Evolutionary conservation across 1,140 invertebrate species (phyloP).

Genomic region (Panagrolaimus sp.): DNA sequence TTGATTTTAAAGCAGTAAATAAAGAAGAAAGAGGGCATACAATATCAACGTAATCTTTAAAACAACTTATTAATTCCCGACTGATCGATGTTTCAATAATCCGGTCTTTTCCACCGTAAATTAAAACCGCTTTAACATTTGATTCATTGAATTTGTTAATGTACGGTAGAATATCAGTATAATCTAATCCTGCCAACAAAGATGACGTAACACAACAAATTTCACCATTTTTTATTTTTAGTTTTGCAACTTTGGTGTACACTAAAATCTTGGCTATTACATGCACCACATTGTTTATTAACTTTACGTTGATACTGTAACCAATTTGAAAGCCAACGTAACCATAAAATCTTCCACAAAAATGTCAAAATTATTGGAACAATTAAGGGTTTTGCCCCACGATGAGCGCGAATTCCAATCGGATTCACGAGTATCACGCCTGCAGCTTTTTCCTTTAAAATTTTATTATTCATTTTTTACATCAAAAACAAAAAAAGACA

Average conservation of each 20-base stretch:
- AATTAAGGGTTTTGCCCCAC: conserved; percentile 28
- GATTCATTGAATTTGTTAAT: conserved; percentile 28
- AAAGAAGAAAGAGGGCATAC: conserved; percentile 22
- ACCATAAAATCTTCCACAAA: conserved; percentile 11
- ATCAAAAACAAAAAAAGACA: conserved; percentile 22
- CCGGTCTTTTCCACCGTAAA: conserved; percentile 34
- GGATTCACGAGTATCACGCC: conserved; percentile 32
- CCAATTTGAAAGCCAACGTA: conserved; percentile 20
- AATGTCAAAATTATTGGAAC: conserved; percentile 20
- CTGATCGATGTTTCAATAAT: conserved; percentile 31
- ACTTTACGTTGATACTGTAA: background rate
- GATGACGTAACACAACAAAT: background rate
- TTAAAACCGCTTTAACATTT: conserved; percentile 23
- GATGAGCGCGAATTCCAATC: conserved; percentile 36
- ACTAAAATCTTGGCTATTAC: background rate
- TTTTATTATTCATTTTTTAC: background rate
- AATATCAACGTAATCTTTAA: conserved; percentile 20
- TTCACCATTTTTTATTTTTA: conserved; percentile 11
- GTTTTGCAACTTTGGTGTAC: conserved; percentile 5
- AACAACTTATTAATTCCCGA: conserved; percentile 31
- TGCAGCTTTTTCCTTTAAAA: conserved; percentile 31
- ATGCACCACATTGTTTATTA: background rate
- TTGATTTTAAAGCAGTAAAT: background rate
- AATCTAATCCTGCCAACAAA: conserved; percentile 27
- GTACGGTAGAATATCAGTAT: conserved; percentile 23